Evolutionary conservation across 2,888 invertebrate genomes (phyloP).

Genomic region (Diploptera punctata): DNA sequence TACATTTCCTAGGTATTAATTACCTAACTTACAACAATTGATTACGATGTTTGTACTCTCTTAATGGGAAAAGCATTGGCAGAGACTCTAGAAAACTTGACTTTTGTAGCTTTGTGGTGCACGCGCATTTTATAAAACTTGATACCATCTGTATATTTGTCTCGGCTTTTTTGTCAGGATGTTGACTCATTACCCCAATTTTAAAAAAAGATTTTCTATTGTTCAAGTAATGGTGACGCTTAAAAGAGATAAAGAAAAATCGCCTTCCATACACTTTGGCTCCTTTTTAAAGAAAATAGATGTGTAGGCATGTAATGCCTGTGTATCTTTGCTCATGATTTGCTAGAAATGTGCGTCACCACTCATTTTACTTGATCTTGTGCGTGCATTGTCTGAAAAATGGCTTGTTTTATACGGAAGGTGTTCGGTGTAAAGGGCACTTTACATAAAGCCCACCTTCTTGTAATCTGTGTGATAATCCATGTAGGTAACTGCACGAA

Average conservation of each 20-base stretch:
- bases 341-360: conserved; percentile 32
- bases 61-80: conserved; percentile 43
- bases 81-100: conserved; percentile 42
- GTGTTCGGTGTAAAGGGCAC: conserved; percentile 41
- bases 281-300: conserved; percentile 32
- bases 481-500: conserved; percentile 45
- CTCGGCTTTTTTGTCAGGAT: conserved; percentile 35
- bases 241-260: conserved; percentile 29
- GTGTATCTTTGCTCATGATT: conserved; percentile 40
- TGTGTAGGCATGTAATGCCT: conserved; percentile 27
- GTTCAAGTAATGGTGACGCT: conserved; percentile 39
- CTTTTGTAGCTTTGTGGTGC: conserved; percentile 43
- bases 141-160: conserved; percentile 34
- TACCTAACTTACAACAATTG: conserved; percentile 40
- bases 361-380: conserved; percentile 23
- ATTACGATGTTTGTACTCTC: conserved; percentile 40
- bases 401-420: conserved; percentile 41
- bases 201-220: conserved; percentile 41
- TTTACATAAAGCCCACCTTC: conserved; percentile 42
- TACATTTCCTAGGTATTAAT: conserved; percentile 42
- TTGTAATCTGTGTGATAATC: conserved; percentile 46
- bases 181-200: conserved; percentile 37
- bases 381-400: conserved; percentile 35
- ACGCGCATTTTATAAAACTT: conserved; percentile 41
- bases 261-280: conserved; percentile 32